These are phyloP conservation scores for Ormyrus pomaceus DNA, from an alignment of 2,888 invertebrate genomes.

Conservation along the genomic window DNA sequence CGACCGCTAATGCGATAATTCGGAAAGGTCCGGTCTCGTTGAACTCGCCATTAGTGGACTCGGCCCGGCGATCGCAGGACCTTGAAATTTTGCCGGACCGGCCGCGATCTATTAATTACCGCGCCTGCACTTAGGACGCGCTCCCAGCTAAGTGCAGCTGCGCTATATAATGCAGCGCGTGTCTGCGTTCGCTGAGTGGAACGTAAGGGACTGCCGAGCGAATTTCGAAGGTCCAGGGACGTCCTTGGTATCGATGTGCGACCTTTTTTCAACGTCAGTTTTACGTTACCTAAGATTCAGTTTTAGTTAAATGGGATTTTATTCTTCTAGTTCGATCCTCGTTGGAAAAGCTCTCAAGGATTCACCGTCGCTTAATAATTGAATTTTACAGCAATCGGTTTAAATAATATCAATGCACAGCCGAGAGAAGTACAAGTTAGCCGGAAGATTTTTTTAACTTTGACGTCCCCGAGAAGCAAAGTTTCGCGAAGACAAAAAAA, in stretches of 20 bases:
- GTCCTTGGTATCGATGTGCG: not conserved
- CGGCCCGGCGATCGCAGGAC: not conserved
- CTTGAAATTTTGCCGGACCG: slow-evolving; percentile 35
- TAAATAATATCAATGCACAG: not conserved
- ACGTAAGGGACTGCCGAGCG: not conserved
- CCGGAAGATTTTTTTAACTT: too few relatives aligned
- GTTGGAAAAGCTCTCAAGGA: too few relatives aligned
- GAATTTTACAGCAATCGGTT: too few relatives aligned
- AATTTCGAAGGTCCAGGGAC: not conserved
- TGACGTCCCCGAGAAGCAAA: too few relatives aligned
- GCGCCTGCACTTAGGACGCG: slow-evolving; percentile 1
- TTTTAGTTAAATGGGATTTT: too few relatives aligned
- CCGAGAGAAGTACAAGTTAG: not conserved
- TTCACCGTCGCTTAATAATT: too few relatives aligned
- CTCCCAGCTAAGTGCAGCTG: not conserved
- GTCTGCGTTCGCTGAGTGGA: not conserved
- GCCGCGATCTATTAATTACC: slow-evolving; percentile 44
- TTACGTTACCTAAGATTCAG: too few relatives aligned
- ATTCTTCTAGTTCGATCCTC: too few relatives aligned
- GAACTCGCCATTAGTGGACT: slow-evolving; percentile 28
- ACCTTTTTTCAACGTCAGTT: too few relatives aligned
- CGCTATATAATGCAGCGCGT: slow-evolving; percentile 1
- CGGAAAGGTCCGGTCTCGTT: slow-evolving; percentile 11
- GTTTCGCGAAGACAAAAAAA: too few relatives aligned
- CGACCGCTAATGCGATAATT: slow-evolving; percentile 48